Evolutionary conservation across 2,797 vertebrate species (phyloP), one percentile per base, ranked within the genome.

Genomic region (Mycteria americana): DNA sequence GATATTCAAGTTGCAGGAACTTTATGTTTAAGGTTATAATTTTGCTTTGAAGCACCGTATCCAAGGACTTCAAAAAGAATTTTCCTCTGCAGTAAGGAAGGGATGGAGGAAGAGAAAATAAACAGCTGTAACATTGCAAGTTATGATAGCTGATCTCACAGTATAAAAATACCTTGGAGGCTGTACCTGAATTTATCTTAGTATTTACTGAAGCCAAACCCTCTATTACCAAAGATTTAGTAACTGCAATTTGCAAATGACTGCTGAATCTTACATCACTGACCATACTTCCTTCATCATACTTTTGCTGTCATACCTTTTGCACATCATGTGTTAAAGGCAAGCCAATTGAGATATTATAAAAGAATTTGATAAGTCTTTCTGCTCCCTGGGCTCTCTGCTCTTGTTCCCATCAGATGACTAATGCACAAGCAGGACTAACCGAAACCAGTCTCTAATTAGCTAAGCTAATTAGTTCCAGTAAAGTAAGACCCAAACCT

Each of bases 11-110:
- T 88, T 93, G 51, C 31, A 72, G 46, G 48, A 92, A 86, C 51
- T 80, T 86, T 69, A 74, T 24, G 5, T 85, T 88, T 75, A 78
- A 95, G 69, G 59, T 93, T 92, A 79, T 63, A 85, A 85, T 88
- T 95, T 90, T 93, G 23, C 93, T 96, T 95, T 92, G 89, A 97
- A 96, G 91, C 43, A 18, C 39, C n/a, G 23, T 28, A 31, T 75
- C 81, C 65, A 82, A 88, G 88, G 64, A 94, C 91, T 94, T 95
- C 95, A 93, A 96, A 96, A 95, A 72, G 57, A 94, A 88, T 95
- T 93, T 96, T 91, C 33, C 24, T 94, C 46, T 75, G 39, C 46
- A 67, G 19, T 73, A 63, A 59, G 39, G 62, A 88, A 92, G 12
- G 50, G 63, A 67, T 69, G 41, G 89, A 94, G 41, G 39, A 93